Conservation (phyloP, 2,113 vertebrate species). For the Madoqua kirkii region DNA sequence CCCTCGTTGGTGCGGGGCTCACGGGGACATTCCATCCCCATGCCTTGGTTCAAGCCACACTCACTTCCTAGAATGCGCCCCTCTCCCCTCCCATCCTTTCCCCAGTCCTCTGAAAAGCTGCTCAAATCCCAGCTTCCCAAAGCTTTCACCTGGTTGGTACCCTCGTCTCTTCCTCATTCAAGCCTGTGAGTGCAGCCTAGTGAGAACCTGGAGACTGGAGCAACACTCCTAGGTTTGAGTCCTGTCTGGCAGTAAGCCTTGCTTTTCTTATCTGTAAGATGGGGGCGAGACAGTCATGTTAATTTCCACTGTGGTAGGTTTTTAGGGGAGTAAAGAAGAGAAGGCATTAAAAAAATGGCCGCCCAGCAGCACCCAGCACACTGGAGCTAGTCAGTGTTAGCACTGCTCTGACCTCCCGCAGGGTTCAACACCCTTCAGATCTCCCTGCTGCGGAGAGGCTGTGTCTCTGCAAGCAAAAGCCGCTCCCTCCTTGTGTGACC, state of each 20-base stretch:
- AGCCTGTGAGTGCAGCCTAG: background rate
- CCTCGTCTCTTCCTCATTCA: background rate
- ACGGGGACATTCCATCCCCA: background rate
- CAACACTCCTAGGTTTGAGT: background rate
- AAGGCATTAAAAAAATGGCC: rapidly evolving
- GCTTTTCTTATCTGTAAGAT: background rate
- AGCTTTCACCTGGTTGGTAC: background rate
- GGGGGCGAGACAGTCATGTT: background rate
- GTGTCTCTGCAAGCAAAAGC: background rate
- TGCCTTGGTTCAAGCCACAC: background rate
- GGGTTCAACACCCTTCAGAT: rapidly evolving
- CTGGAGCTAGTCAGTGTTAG: rapidly evolving
- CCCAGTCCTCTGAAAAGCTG: background rate
- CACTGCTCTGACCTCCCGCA: background rate
- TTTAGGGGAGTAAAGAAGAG: background rate
- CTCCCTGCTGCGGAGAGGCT: background rate
- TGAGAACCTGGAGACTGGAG: background rate
- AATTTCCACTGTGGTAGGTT: background rate
- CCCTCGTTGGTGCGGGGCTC: background rate
- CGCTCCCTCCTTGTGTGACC: background rate
- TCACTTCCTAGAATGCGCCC: background rate
- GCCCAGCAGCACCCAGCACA: rapidly evolving
- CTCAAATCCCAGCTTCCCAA: background rate
- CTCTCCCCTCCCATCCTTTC: background rate
- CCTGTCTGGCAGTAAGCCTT: background rate